Conservation (phyloP, 2,888 invertebrate genomes). For the Rutpela maculata region DNA sequence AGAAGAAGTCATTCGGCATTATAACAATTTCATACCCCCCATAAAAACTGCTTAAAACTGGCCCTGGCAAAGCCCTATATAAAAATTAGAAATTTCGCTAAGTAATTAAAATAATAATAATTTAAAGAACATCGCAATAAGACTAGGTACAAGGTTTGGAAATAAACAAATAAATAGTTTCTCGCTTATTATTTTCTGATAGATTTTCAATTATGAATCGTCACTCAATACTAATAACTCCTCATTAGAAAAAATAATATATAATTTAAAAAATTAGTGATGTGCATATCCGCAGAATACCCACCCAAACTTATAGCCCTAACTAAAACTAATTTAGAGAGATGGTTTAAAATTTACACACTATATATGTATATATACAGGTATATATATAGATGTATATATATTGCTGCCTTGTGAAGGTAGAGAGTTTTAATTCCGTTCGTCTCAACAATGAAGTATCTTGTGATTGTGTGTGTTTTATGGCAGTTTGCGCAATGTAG, state of each 20-base stretch:
- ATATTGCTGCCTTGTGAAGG: neutral
- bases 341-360: conserved; percentile 19
- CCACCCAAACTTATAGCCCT: neutral
- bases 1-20: too few relatives aligned
- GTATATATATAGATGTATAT: neutral
- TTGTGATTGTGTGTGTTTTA: conserved; percentile 43
- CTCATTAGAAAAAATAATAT: neutral
- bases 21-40: too few relatives aligned
- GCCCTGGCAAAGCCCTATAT: too few relatives aligned
- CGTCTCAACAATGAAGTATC: conserved; percentile 46
- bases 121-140: too few relatives aligned
- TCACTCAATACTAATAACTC: neutral
- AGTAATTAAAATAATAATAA: too few relatives aligned
- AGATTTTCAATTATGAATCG: neutral
- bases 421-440: conserved; percentile 19
- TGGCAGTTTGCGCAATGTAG: conserved; percentile 39
- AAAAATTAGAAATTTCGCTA: too few relatives aligned
- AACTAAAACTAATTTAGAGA: conserved; percentile 4
- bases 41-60: too few relatives aligned
- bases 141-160: too few relatives aligned
- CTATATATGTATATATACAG: conserved; percentile 5
- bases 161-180: neutral
- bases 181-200: neutral
- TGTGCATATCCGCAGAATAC: neutral
- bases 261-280: neutral